These are phyloP conservation scores for Oreochromis niloticus DNA, from an alignment of 2,113 vertebrate species.

Conservation along the genomic window DNA sequence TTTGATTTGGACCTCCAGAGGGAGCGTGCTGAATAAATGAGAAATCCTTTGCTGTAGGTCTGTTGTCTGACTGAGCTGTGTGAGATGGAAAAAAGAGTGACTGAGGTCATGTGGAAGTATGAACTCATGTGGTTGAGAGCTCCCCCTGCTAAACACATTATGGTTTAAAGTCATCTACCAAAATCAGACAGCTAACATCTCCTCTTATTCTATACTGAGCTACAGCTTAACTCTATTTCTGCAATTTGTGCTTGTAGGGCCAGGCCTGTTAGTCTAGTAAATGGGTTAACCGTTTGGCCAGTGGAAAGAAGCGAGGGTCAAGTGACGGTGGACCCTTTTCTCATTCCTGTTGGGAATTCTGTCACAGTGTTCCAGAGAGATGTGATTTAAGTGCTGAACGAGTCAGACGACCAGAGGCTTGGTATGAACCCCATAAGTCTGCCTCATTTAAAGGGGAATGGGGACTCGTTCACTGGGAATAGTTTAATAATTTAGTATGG, in stretches of 20 bases:
- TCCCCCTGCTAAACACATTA: conserved; percentile 28
- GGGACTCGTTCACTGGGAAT: conserved; percentile 67
- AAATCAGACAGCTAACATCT: conserved; percentile 15
- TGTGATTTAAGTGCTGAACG: conserved; percentile 11
- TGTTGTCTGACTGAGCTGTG: conserved; percentile 21
- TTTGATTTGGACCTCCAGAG: conserved; percentile 31
- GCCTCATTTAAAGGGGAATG: conserved; percentile 64
- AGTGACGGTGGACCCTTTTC: conserved; percentile 10
- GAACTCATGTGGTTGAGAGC: neutral
- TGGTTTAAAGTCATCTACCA: neutral
- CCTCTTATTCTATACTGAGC: neutral
- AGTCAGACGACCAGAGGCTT: conserved; percentile 35
- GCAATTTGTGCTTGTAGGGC: neutral
- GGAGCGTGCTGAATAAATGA: conserved; percentile 10
- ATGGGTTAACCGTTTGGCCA: conserved; percentile 34
- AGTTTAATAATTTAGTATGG: conserved; percentile 73
- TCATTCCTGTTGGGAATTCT: conserved; percentile 27
- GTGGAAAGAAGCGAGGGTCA: conserved; percentile 29
- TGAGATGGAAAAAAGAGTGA: neutral
- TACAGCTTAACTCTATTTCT: neutral
- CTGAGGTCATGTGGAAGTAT: conserved; percentile 25
- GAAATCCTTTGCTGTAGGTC: conserved; percentile 25
- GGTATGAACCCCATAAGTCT: conserved; percentile 57
- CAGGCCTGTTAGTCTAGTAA: conserved; percentile 15
- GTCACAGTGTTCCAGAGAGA: neutral